phyloP scores from a whole-genome alignment of 2,888 invertebrate genomes.

The Entomobrya proxima region DNA sequence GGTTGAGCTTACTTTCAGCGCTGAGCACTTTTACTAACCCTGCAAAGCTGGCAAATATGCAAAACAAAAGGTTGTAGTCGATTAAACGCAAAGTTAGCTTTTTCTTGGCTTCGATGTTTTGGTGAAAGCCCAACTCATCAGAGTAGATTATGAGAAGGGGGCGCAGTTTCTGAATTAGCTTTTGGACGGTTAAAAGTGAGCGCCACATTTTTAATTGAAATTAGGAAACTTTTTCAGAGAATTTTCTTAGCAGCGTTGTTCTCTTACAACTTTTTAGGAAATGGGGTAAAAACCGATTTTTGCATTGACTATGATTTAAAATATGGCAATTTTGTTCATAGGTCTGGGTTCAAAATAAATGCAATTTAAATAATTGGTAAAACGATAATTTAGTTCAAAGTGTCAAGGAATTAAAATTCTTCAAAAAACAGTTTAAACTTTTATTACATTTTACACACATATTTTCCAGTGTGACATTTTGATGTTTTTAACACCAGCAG shows the following conservation, averaged over 20 bases:
- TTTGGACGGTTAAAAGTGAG: constrained; percentile 3
- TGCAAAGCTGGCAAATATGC: not conserved
- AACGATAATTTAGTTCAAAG: no score
- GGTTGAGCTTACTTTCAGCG: not conserved
- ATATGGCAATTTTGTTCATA: no score
- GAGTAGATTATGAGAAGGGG: constrained; percentile 32
- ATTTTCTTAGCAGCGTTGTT: not conserved
- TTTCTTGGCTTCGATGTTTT: not conserved
- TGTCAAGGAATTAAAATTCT: no score
- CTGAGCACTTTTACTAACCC: constrained; percentile 12
- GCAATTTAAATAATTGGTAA: no score
- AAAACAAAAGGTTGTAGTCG: constrained; percentile 8
- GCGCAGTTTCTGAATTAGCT: constrained; percentile 22
- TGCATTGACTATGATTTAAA: no score
- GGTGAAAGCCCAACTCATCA: not conserved
- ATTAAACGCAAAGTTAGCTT: not conserved
- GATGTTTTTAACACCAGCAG: no score
- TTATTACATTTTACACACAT: no score
- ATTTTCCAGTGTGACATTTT: no score
- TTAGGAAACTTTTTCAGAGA: not conserved
- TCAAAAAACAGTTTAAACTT: no score
- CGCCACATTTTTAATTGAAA: constrained; percentile 26
- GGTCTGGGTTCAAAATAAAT: no score
- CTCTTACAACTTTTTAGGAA: not conserved
- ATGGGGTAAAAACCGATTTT: no score